A percentile compares a stretch with the other conserved stretches of the same genome.
Conservation (phyloP, 2,888 invertebrate genomes). For the Sipha maydis region DNA sequence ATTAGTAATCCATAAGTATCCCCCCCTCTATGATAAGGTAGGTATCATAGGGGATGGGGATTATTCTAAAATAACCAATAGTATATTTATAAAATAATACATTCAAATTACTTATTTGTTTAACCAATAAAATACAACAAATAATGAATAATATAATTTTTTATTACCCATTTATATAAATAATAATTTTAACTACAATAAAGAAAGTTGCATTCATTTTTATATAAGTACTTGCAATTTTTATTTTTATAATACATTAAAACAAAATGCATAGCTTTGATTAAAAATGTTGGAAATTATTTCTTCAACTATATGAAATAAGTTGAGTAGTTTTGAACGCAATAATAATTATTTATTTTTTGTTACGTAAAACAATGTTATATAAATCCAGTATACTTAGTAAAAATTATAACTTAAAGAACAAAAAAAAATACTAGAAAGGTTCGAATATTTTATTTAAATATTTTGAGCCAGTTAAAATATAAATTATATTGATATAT, state of each 20-base stretch:
- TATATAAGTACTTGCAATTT: neutral
- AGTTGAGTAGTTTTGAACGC: neutral
- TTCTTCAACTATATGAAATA: neutral
- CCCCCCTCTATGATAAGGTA: no score
- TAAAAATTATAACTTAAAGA: neutral
- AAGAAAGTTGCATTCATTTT: neutral
- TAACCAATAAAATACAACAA: neutral
- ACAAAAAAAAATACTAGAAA: neutral
- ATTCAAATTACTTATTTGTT: neutral
- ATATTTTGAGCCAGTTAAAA: neutral
- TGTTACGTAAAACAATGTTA: neutral
- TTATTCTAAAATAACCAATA: no score
- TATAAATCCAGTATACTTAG: neutral
- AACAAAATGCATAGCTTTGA: neutral
- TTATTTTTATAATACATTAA: slow-evolving; percentile 7
- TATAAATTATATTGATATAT: neutral
- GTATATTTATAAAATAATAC: neutral
- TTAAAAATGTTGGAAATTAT: neutral
- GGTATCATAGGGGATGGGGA: no score
- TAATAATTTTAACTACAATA: neutral
- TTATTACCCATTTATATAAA: neutral
- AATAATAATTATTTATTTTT: neutral
- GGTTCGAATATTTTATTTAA: neutral
- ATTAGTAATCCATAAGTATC: no score
- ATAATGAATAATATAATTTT: neutral